Percentiles rank a stretch among this genome's conserved stretches.
Evolutionary conservation across 2,888 invertebrate species (phyloP).

Genomic region (Plutella xylostella): DNA sequence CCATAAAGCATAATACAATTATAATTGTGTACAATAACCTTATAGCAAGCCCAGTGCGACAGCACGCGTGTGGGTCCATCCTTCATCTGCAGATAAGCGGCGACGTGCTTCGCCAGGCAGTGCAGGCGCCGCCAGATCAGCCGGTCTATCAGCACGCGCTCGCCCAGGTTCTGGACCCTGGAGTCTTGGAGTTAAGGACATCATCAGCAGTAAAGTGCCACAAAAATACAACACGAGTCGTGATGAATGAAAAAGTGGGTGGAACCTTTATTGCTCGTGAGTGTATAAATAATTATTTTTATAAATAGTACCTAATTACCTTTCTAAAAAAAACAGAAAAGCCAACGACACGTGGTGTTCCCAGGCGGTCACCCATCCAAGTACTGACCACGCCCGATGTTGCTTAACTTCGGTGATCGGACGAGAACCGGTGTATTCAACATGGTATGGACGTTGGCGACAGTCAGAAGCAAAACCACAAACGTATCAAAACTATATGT

Average conservation of each 20-base stretch:
- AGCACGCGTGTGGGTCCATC: constrained; percentile 90
- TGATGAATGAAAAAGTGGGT: too few relatives aligned
- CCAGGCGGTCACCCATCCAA: constrained; percentile 49
- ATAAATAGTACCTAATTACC: too few relatives aligned
- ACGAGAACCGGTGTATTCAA: constrained; percentile 22
- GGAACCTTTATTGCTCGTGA: too few relatives aligned
- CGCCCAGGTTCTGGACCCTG: constrained; percentile 73
- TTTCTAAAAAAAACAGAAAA: too few relatives aligned
- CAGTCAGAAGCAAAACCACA: neutral
- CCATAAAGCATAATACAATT: too few relatives aligned
- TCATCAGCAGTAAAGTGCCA: too few relatives aligned
- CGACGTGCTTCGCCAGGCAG: constrained; percentile 90
- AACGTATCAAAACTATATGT: neutral
- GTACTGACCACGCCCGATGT: constrained; percentile 43
- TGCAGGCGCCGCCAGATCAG: constrained; percentile 90
- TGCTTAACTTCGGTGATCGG: constrained; percentile 25
- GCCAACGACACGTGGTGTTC: constrained; percentile 25
- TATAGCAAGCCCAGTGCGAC: constrained; percentile 97
- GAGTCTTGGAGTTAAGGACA: constrained; percentile 1
- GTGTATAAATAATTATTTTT: too few relatives aligned
- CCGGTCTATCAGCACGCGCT: constrained; percentile 85
- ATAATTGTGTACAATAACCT: too few relatives aligned
- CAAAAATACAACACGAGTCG: too few relatives aligned
- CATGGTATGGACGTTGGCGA: constrained; percentile 23
- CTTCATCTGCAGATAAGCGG: constrained; percentile 87